Base-by-base conservation (phyloP, 2,888 invertebrate species). In the Anorthoa munda region DNA sequence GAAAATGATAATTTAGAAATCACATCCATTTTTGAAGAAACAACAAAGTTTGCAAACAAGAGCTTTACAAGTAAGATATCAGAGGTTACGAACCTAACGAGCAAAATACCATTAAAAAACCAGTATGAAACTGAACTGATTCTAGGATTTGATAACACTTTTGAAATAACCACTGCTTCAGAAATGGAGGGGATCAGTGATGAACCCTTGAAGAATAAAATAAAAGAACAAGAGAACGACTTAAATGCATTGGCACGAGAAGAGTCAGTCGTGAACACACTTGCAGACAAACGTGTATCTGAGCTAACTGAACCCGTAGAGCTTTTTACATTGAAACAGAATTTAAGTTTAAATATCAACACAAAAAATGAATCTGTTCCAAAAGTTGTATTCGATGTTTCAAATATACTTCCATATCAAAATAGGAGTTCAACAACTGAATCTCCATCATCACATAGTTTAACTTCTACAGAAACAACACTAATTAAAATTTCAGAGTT, bases 131-230 rank as follows among this genome's bases (percentile, higher is more conserved):
- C 51, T 51, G 18, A 48, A 56, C 15, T 13, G 9, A 56, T 15
- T 21, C 5, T 39, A 59, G 15, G 46, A 39, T 21, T 26, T 3
- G 4, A 61, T 18, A 56, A n/a, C 5, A 31, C 11, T 17, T 55
- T 51, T 46, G 17, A 75, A 58, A 53, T 21, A 39, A 51, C 26
- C 39, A 81, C 61, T n/a, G 21, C 15, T 39, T 63, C 46, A 56
- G 45, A 45, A 56, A 75, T 17, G 15, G 18, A 59, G 1, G 23
- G 3, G 2, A 15, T 31, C n/a, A 46, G 45, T 50, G 46, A 18
- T 39, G 12, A 64, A 18, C 0, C 9, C 0, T n/a, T 21, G 7
- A 39, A n/a, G 1, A 51, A 23, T 46, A 31, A 31, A n/a, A 64
- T 45, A 23, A 21, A 46, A 46, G 23, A 21, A 46, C 11, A 12